A percentile compares a stretch with the other conserved stretches of the same genome.
These are phyloP conservation scores for Kryptolebias ocellatus DNA, from an alignment of 2,797 vertebrate genomes.

Conservation along the genomic window DNA sequence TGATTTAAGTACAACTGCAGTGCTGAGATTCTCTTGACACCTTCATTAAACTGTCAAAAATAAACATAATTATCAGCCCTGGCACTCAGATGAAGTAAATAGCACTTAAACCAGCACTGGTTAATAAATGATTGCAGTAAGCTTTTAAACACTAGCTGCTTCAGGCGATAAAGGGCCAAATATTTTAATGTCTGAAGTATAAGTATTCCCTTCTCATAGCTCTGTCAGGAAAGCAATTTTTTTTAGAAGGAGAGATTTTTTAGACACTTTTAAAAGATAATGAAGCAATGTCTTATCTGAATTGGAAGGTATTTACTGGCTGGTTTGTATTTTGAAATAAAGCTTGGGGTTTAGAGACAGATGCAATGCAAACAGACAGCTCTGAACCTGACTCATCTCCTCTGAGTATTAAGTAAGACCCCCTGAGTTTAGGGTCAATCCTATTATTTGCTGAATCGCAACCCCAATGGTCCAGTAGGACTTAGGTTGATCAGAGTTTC, in stretches of 20 bases:
- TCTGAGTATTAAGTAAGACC: not conserved
- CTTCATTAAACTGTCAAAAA: constrained; percentile 40
- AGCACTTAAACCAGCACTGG: constrained; percentile 2
- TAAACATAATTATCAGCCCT: constrained; percentile 22
- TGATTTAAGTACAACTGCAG: constrained; percentile 13
- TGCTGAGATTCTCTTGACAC: constrained; percentile 16
- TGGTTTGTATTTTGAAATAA: constrained; percentile 13
- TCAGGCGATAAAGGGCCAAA: not conserved
- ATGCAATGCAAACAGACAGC: not conserved
- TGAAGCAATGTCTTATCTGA: not conserved
- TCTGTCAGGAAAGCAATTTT: not conserved
- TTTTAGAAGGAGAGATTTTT: constrained; percentile 4
- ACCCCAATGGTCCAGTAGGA: not conserved
- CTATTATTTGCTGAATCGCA: not conserved
- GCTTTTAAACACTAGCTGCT: constrained; percentile 16
- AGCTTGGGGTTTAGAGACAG: not conserved
- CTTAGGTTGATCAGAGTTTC: not conserved
- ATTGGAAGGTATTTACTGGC: not conserved
- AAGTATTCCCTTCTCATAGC: constrained; percentile 6
- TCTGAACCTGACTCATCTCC: not conserved
- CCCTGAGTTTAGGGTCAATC: constrained; percentile 12
- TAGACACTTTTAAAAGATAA: not conserved
- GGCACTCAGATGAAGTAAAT: constrained; percentile 18
- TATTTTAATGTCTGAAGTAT: not conserved
- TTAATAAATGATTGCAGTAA: constrained; percentile 9